Percentiles rank a stretch among this genome's conserved stretches.
Evolutionary conservation across 1,140 invertebrate species (phyloP).

Genomic region (Neotoxoptera formosana): DNA sequence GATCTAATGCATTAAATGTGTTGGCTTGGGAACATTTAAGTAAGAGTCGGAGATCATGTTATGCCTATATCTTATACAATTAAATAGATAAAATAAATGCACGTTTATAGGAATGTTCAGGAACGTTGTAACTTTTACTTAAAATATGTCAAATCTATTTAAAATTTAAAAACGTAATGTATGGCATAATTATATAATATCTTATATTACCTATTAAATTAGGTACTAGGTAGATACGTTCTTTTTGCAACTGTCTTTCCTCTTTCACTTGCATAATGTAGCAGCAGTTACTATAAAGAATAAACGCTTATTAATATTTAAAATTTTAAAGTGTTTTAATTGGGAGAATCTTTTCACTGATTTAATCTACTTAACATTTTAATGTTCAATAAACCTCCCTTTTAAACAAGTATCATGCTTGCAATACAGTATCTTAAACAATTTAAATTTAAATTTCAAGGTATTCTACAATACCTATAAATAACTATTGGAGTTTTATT

Average conservation of each 20-base stretch:
- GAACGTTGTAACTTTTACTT: not conserved
- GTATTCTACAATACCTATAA: not conserved
- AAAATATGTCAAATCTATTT: not conserved
- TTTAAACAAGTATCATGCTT: not conserved
- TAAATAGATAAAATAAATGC: not conserved
- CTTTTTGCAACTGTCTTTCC: not conserved
- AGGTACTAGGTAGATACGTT: too few species aligned
- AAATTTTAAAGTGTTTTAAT: conserved; percentile 4
- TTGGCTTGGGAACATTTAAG: not conserved
- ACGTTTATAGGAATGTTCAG: not conserved
- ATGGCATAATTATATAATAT: not conserved
- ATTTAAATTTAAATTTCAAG: not conserved
- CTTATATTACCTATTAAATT: not conserved
- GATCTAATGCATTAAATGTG: not conserved
- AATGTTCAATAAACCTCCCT: not conserved
- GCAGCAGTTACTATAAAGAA: not conserved
- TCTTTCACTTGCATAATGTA: not conserved
- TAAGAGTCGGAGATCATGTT: not conserved
- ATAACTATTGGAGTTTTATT: not conserved
- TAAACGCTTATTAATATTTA: not conserved
- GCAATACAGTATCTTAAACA: not conserved
- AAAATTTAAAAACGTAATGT: not conserved
- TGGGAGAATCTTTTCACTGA: not conserved
- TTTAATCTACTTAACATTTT: conserved; percentile 10
- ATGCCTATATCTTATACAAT: not conserved